Percentiles rank a stretch among this genome's conserved stretches.
phyloP scores from a whole-genome alignment of 2,888 invertebrate genomes.

The Acrocyrtus sp. region DNA sequence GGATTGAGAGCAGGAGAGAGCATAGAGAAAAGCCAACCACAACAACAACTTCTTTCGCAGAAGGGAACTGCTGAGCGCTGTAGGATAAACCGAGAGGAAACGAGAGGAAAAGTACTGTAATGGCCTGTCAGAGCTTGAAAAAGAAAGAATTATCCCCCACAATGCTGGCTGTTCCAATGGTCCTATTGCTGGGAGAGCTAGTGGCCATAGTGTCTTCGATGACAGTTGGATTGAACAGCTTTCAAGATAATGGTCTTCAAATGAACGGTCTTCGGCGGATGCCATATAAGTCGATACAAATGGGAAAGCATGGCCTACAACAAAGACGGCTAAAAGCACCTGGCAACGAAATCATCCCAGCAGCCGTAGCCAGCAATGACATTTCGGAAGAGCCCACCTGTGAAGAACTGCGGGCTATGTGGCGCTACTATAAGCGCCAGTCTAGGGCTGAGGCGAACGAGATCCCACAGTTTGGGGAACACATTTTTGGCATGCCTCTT shows the following conservation, averaged over 20 bases:
- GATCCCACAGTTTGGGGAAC: conserved; percentile 82
- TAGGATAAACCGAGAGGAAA: conserved; percentile 4
- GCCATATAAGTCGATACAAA: conserved; percentile 37
- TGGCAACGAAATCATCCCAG: conserved; percentile 55
- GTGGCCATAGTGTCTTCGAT: conserved; percentile 3
- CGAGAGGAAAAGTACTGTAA: conserved; percentile 9
- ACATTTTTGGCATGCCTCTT: conserved; percentile 71
- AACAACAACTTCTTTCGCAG: no score
- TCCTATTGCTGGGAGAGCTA: conserved; percentile 22
- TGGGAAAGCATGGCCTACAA: conserved; percentile 28
- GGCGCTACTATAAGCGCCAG: conserved; percentile 90
- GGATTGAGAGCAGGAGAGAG: neutral
- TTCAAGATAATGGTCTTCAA: conserved; percentile 23
- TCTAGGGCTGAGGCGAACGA: conserved; percentile 89
- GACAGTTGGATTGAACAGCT: conserved; percentile 26
- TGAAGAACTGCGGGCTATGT: conserved; percentile 89
- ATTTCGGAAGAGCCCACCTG: conserved; percentile 81
- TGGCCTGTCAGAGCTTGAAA: conserved; percentile 36
- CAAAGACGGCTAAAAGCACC: conserved; percentile 52
- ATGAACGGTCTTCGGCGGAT: conserved; percentile 36
- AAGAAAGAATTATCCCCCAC: conserved; percentile 19
- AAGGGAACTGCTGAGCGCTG: neutral
- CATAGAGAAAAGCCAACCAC: no score
- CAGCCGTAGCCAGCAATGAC: conserved; percentile 58
- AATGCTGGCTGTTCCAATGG: no score